These are phyloP conservation scores for Etheostoma nigrum DNA, from an alignment of 2,797 vertebrate genomes.

Conservation along the genomic window DNA sequence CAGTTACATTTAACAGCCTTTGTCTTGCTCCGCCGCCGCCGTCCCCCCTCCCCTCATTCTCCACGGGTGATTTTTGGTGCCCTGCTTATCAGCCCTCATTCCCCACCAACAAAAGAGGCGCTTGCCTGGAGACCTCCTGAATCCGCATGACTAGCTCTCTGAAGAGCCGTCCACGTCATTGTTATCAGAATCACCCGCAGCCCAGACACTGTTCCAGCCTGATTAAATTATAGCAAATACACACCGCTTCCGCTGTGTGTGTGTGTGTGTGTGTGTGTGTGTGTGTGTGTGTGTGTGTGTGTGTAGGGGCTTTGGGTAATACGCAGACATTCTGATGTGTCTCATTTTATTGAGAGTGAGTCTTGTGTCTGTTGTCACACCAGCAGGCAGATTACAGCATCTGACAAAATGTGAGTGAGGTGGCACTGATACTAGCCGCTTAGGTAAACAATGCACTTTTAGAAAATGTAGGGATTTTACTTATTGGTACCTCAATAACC, in stretches of 20 bases:
- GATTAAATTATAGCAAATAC: slow-evolving; percentile 79
- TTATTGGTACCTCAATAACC: slow-evolving; percentile 1
- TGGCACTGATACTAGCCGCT: background rate
- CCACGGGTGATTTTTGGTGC: slow-evolving; percentile 63
- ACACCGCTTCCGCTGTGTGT: slow-evolving; percentile 40
- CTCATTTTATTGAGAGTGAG: slow-evolving; percentile 44
- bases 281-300: slow-evolving; percentile 47
- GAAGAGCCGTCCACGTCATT: slow-evolving; percentile 55
- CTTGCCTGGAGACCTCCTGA: slow-evolving; percentile 62
- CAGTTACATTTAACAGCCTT: slow-evolving; percentile 72
- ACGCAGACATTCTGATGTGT: slow-evolving; percentile 27
- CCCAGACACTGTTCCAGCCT: slow-evolving; percentile 60
- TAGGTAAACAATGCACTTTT: slow-evolving; percentile 7
- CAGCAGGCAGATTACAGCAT: slow-evolving; percentile 21
- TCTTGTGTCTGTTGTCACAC: slow-evolving; percentile 16
- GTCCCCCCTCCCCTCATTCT: slow-evolving; percentile 45
- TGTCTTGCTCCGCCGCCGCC: slow-evolving; percentile 54
- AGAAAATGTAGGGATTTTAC: background rate
- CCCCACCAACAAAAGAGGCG: slow-evolving; percentile 68
- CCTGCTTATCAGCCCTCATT: slow-evolving; percentile 79
- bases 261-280: slow-evolving; percentile 48
- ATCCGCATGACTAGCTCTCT: slow-evolving; percentile 67
- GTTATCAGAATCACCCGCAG: slow-evolving; percentile 68
- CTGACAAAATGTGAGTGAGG: slow-evolving; percentile 12
- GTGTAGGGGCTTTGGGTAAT: slow-evolving; percentile 12